Evolutionary conservation across 2,888 invertebrate genomes (phyloP), one percentile per base, ranked within the genome.

Genomic region (Octonoba sinensis): DNA sequence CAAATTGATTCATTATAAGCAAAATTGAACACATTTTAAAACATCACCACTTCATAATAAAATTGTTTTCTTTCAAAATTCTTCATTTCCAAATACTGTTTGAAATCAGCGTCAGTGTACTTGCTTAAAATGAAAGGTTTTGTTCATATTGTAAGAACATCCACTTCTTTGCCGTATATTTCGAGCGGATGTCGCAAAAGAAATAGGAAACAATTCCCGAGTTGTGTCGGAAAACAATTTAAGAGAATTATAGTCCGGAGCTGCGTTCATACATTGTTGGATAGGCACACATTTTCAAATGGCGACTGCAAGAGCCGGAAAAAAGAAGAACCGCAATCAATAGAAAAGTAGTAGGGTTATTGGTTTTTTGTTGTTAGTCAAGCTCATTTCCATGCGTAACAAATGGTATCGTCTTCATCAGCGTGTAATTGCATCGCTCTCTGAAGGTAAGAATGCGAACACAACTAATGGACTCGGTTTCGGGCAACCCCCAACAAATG

Each of bases 361-460:
- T 69, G 76, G 69, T 76, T 70, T 69, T 76, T 64, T 75, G 75
- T 75, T 75, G 75, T 75, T 75, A 27, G 49, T 36, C 54, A 64
- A 56, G 62, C 62, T 76, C 76, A 76, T 76, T 70, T 76, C 70
- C 76, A 76, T 76, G 76, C 76, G 69, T 70, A 76, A 76, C 69
- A 76, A 76, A 76, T 76, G 69, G 76, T 76, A 76, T 76, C 69
- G 69, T 76, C 76, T 76, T 76, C 69, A 76, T 76, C 76, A 76
- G 57, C 62, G 46, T 27, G 76, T 76, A 70, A 76, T 76, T 70
- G 76, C 76, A 70, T 70, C 69, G 70, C 69, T 76, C 70, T 60
- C 69, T 69, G 62, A 76, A 69, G 76, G 69, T 76, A 76, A 76
- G 76, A 76, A 70, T 76, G 62, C 62, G 76, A 75, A 75, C 75